These are phyloP conservation scores for Patella ulyssiponensis DNA, from an alignment of 2,888 invertebrate species.

Conservation along the genomic window DNA sequence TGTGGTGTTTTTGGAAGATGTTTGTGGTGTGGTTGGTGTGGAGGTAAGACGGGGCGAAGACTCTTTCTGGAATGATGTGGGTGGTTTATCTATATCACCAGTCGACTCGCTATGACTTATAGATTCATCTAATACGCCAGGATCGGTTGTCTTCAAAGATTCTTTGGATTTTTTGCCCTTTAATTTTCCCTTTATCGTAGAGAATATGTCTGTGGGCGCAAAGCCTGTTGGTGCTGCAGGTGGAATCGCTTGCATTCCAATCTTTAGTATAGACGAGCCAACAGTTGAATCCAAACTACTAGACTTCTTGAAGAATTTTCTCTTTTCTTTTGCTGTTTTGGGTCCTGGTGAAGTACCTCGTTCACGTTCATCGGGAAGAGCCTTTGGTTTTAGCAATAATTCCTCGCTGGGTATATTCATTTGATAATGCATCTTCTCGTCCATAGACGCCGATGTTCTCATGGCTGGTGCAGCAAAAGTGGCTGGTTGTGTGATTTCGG, in stretches of 20 bases:
- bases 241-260: constrained; percentile 44
- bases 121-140: not conserved
- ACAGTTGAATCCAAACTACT: constrained; percentile 53
- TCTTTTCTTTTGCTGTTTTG: constrained; percentile 46
- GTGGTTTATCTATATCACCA: not conserved
- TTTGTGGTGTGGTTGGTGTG: constrained; percentile 33
- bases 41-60: constrained; percentile 24
- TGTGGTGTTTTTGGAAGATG: constrained; percentile 22
- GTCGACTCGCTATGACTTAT: not conserved
- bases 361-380: constrained; percentile 32
- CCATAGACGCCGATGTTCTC: constrained; percentile 40
- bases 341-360: constrained; percentile 22
- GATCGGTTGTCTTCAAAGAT: not conserved
- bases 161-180: constrained; percentile 15
- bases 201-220: constrained; percentile 47
- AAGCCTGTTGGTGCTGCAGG: constrained; percentile 52
- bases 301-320: constrained; percentile 47
- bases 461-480: constrained; percentile 17
- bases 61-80: not conserved
- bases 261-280: constrained; percentile 45
- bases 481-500: not conserved
- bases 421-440: constrained; percentile 40
- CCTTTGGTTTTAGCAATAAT: not conserved
- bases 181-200: not conserved
- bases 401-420: not conserved